Percentiles rank a stretch among this genome's conserved stretches.
Conservation (phyloP, 2,113 vertebrate genomes). For the Callocephalon fimbriatum region DNA sequence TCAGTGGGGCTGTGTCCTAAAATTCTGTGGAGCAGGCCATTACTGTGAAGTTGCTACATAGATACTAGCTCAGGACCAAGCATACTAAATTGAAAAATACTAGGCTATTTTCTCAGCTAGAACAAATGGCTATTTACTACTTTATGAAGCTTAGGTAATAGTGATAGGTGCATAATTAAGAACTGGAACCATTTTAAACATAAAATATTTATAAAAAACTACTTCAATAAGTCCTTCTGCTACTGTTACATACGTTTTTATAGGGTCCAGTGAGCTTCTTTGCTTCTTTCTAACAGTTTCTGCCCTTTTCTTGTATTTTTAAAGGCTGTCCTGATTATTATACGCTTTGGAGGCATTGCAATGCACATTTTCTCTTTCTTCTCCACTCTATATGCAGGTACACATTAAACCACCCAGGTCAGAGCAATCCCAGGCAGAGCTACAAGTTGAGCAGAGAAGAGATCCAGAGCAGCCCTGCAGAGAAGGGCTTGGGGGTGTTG, state of each 20-base stretch:
- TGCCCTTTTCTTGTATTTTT: background rate
- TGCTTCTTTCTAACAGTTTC: background rate
- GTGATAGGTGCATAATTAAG: background rate
- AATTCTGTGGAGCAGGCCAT: background rate
- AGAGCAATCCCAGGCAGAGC: background rate
- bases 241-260: background rate
- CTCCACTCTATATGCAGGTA: background rate
- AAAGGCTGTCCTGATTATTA: accelerated
- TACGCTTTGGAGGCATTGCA: accelerated
- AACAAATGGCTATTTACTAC: background rate
- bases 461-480: background rate
- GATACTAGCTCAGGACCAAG: background rate
- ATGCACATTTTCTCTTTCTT: background rate
- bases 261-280: background rate
- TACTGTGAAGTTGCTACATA: accelerated
- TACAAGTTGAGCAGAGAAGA: background rate
- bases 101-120: background rate
- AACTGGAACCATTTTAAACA: background rate
- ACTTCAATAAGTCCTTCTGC: background rate
- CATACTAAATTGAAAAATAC: background rate
- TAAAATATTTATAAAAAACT: background rate
- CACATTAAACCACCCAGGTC: background rate
- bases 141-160: background rate
- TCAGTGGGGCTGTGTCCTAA: background rate
- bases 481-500: too few species aligned